These are phyloP conservation scores for Macaca fascicularis DNA, from an alignment of 2,113 vertebrate genomes.

Conservation along the genomic window DNA sequence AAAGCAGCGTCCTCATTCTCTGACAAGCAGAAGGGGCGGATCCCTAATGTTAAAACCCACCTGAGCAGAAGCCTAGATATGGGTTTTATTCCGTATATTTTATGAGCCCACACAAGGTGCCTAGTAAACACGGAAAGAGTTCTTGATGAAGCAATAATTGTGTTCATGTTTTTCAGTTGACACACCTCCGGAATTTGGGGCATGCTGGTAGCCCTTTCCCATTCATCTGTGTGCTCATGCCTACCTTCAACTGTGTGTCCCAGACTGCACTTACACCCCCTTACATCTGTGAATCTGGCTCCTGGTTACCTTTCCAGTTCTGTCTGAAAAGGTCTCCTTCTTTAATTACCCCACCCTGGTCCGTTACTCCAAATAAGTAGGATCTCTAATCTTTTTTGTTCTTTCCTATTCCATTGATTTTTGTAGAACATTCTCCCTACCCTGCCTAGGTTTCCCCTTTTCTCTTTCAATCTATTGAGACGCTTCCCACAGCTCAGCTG, in stretches of 20 bases:
- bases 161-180: slow-evolving; percentile 24
- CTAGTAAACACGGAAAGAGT: neutral
- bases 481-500: neutral
- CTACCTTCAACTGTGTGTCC: neutral
- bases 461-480: neutral
- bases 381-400: neutral
- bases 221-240: neutral
- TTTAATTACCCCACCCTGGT: neutral
- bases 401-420: neutral
- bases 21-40: neutral
- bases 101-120: neutral
- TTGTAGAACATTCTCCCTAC: neutral
- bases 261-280: neutral
- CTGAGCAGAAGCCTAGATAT: neutral
- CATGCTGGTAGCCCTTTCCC: neutral
- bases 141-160: neutral
- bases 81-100: neutral
- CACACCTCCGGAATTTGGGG: neutral
- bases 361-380: neutral
- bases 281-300: neutral
- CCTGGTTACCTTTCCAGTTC: neutral
- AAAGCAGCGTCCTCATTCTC: neutral
- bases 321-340: neutral
- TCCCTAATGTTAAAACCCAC: neutral
- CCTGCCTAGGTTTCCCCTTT: neutral